A percentile compares a stretch with the other conserved stretches of the same genome.
phyloP scores from a whole-genome alignment of 1,140 invertebrate species.

The Drosophila elegans region DNA sequence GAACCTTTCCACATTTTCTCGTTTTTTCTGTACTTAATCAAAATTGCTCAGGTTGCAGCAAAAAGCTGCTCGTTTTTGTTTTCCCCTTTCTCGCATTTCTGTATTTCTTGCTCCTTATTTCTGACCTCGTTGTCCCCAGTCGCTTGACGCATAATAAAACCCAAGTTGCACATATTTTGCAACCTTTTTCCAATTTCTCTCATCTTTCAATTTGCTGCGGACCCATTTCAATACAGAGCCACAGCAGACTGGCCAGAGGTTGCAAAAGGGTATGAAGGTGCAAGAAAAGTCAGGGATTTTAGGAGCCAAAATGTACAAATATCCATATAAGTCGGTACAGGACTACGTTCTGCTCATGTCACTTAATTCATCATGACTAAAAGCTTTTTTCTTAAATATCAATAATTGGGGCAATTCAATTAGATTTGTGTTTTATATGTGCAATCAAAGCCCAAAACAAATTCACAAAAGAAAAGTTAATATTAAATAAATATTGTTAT shows the following conservation, averaged over 20 bases:
- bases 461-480: neutral
- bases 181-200: neutral
- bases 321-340: too few species aligned
- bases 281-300: too few species aligned
- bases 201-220: conserved; percentile 11
- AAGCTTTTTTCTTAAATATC: too few species aligned
- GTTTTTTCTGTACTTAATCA: conserved; percentile 40
- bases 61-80: conserved; percentile 21
- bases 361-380: too few species aligned
- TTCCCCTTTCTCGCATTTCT: neutral
- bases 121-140: conserved; percentile 4
- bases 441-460: too few species aligned
- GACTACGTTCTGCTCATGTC: too few species aligned
- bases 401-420: too few species aligned
- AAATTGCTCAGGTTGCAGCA: conserved; percentile 57
- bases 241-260: neutral
- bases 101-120: neutral
- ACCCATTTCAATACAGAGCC: conserved; percentile 51
- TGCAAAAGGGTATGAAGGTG: neutral
- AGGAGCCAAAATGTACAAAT: neutral
- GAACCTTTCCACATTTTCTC: neutral
- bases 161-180: conserved; percentile 42
- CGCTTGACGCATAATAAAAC: conserved; percentile 50
- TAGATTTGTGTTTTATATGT: too few species aligned
- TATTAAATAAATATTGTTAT: neutral